phyloP scores from a whole-genome alignment of 1,140 invertebrate species.

The Drosophila pruinosa region DNA sequence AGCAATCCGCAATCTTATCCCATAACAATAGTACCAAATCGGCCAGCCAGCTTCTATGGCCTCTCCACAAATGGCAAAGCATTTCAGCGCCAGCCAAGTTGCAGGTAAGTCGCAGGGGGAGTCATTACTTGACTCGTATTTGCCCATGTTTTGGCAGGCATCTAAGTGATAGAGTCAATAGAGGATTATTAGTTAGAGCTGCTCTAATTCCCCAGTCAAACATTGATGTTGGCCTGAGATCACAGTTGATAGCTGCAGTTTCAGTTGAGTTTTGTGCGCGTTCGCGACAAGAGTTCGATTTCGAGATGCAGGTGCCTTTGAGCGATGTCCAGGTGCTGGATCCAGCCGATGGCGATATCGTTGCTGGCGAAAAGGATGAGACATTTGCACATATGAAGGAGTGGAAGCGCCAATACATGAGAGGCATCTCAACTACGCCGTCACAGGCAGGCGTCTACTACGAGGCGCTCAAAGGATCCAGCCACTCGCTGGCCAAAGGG shows the following conservation, averaged over 20 bases:
- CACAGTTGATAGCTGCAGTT: background rate
- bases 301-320: slow-evolving; percentile 65
- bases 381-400: slow-evolving; percentile 60
- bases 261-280: slow-evolving; percentile 53
- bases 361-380: slow-evolving; percentile 56
- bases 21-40: slow-evolving; percentile 80
- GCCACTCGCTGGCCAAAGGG: slow-evolving; percentile 71
- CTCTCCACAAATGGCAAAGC: slow-evolving; percentile 55
- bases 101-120: slow-evolving; percentile 64
- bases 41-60: slow-evolving; percentile 71
- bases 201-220: slow-evolving; percentile 61
- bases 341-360: slow-evolving; percentile 45
- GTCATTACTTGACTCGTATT: slow-evolving; percentile 29
- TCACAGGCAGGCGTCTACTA: slow-evolving; percentile 78
- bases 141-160: slow-evolving; percentile 14
- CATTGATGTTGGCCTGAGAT: slow-evolving; percentile 8
- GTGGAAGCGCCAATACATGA: slow-evolving; percentile 75
- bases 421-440: slow-evolving; percentile 72
- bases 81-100: slow-evolving; percentile 69
- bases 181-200: slow-evolving; percentile 39
- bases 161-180: slow-evolving; percentile 58
- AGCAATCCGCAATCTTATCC: slow-evolving; percentile 81
- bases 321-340: slow-evolving; percentile 72
- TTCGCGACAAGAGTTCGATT: slow-evolving; percentile 32
- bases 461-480: slow-evolving; percentile 76